Conservation (phyloP, 2,797 vertebrate species). For the Cryptoblepharus egeriae region DNA sequence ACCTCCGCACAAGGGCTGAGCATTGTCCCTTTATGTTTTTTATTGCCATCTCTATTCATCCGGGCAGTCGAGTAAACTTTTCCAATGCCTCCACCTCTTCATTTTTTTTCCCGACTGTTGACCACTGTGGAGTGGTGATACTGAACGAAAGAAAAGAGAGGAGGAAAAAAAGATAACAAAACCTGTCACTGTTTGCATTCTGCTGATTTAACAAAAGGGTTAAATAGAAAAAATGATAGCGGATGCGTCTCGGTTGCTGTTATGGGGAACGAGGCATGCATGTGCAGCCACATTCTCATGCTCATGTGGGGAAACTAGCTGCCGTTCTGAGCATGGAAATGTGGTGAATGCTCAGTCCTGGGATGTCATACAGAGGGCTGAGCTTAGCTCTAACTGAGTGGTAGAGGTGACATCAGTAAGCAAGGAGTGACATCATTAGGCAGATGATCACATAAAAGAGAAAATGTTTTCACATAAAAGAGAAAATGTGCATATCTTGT, state of each 20-base stretch:
- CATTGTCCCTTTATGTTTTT: slow-evolving; percentile 55
- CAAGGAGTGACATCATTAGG: too few relatives aligned
- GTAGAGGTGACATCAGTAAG: too few relatives aligned
- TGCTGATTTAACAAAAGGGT: background rate
- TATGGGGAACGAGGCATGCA: background rate
- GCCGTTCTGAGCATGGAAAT: too few relatives aligned
- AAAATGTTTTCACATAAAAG: too few relatives aligned
- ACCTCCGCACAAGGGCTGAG: slow-evolving; percentile 25
- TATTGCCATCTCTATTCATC: slow-evolving; percentile 82
- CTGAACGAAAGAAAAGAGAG: slow-evolving; percentile 13
- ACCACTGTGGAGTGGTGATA: slow-evolving; percentile 8
- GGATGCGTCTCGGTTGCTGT: background rate
- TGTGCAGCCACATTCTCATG: too few relatives aligned
- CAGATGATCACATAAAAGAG: too few relatives aligned
- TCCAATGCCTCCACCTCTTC: slow-evolving; percentile 71
- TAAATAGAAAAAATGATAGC: background rate
- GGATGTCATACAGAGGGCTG: too few relatives aligned
- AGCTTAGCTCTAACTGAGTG: too few relatives aligned
- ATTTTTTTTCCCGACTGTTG: background rate
- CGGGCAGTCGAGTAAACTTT: slow-evolving; percentile 87
- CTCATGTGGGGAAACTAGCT: too few relatives aligned
- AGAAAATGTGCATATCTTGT: too few relatives aligned
- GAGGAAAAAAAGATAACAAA: slow-evolving; percentile 39
- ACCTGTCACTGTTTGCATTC: slow-evolving; percentile 58
- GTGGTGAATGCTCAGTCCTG: too few relatives aligned